Conservation (phyloP, 1,140 invertebrate genomes). For the Nomia melanderi region DNA sequence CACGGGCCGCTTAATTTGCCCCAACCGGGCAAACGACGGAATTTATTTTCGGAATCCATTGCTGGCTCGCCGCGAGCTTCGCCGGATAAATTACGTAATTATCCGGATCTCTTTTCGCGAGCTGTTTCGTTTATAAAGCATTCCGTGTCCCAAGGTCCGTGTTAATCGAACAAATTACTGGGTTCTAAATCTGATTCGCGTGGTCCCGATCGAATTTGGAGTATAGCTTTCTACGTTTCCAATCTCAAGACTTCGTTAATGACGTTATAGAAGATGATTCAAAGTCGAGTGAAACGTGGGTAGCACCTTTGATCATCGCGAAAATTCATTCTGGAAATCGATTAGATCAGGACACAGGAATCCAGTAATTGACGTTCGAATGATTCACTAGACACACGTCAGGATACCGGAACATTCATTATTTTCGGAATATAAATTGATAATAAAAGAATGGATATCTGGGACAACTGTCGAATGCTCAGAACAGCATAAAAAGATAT, state of each 20-base stretch:
- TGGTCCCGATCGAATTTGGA: no score
- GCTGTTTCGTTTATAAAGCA: not conserved
- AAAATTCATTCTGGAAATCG: conserved; percentile 61
- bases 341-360: conserved; percentile 42
- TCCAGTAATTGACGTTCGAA: no score
- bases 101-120: not conserved
- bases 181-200: no score
- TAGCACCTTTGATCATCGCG: conserved; percentile 40
- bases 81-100: conserved; percentile 52
- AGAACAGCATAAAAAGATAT: no score
- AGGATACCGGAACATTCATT: no score
- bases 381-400: no score
- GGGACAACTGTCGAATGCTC: no score
- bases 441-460: no score
- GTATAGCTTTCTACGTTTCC: no score
- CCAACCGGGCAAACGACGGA: not conserved
- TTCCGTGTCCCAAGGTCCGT: not conserved
- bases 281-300: not conserved
- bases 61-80: not conserved
- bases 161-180: not conserved
- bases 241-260: no score
- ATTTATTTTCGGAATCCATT: conserved; percentile 45
- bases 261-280: no score
- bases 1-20: conserved; percentile 28
- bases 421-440: no score